Base-by-base conservation (phyloP, 2,888 invertebrate genomes). In the Stenolophus ochropezus region DNA sequence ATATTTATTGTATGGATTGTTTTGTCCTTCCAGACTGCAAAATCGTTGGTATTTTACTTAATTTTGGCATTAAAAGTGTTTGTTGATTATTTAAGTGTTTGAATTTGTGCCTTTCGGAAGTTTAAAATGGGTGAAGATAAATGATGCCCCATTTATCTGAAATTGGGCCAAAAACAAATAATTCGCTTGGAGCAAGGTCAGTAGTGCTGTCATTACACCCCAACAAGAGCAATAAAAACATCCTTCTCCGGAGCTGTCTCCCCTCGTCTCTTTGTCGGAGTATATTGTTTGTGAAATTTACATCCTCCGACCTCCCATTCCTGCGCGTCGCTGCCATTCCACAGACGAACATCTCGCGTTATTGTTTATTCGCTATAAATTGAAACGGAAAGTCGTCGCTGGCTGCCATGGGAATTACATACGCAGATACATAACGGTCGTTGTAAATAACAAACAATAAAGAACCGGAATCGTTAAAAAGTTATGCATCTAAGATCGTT, bases 371-470 rank as follows among this genome's bases (percentile, higher is more conserved):
- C 79, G 79, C 49, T 23, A 79, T 79, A 79, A 79, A 71, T 71
- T 80, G 73, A 73, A 71, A 56, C 58, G 42, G 56, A 42, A 18
- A 73, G 73, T 73, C 73, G 49, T 47, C 0, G 42, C 14, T 21
- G n/a, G n/a, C 42, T 53, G 33, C 33, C 56, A n/a, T 16, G 51
- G 42, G 69, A 73, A n/a, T 51, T 73, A 73, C 49, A 49, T 73
- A 73, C 73, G 49, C 58, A 71, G 78, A 61, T 53, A 65, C 51
- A 56, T 21, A 73, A 80, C 71, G 80, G 56, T 80, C 23, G 80
- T 56, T 80, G 73, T 73, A 80, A 80, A 80, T 80, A 80, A 80
- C 80, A 80, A 80, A 80, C 73, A 80, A 80, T 80, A 80, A 80
- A 80, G 73, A 53, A 56, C 21, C 58, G 53, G 56, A 27, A 53